Percentiles rank a stretch among this genome's conserved stretches.
Conservation (phyloP, 2,113 vertebrate genomes). For the Prunella fulvescens region DNA sequence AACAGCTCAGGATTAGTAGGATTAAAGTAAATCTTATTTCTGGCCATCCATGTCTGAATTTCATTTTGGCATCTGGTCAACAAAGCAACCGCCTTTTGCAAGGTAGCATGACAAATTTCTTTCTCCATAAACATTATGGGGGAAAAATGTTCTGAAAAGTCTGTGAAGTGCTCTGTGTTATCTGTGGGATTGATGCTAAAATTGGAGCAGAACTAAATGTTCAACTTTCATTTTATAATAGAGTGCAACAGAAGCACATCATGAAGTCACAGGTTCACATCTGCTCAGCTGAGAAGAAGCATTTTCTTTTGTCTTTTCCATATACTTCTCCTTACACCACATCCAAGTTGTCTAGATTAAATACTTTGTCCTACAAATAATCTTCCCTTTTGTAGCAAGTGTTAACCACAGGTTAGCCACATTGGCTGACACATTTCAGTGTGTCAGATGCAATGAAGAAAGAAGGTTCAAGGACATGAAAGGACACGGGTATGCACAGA, state of each 20-base stretch:
- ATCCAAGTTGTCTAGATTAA: background rate
- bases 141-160: background rate
- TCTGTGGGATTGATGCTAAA: background rate
- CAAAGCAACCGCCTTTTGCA: background rate
- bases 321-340: background rate
- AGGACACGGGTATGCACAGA: background rate
- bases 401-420: background rate
- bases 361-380: background rate
- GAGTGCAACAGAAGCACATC: background rate
- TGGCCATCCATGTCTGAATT: constrained; percentile 57
- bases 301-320: background rate
- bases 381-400: background rate
- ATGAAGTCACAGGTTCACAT: background rate
- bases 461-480: background rate
- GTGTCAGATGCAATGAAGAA: background rate
- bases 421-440: background rate
- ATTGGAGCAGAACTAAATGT: background rate
- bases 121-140: background rate
- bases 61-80: constrained; percentile 47
- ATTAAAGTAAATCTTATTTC: constrained; percentile 65
- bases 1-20: constrained; percentile 58
- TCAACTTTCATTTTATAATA: background rate
- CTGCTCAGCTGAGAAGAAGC: background rate
- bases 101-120: constrained; percentile 30
- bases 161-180: background rate